Conservation (phyloP, 2,888 invertebrate species). For the Cancer borealis region DNA sequence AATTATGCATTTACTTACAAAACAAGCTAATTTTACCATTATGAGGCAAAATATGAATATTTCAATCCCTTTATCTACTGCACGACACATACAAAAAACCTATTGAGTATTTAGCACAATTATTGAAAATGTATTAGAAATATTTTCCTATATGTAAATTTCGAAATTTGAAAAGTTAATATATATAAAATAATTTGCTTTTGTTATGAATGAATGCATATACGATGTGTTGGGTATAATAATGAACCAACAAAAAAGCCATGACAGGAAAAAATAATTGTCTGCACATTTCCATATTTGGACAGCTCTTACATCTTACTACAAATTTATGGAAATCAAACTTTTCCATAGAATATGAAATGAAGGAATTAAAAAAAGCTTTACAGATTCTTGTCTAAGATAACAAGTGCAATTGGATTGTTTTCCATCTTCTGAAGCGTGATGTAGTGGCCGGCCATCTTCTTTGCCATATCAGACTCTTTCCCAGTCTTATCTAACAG, state of each 20-base stretch:
- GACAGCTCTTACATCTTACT: background rate
- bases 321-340: background rate
- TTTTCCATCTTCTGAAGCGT: constrained; percentile 63
- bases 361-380: background rate
- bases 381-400: constrained; percentile 67
- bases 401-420: constrained; percentile 58
- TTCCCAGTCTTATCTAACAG: background rate
- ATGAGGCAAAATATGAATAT: background rate
- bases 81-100: background rate
- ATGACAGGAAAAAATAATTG: background rate
- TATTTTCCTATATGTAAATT: constrained; percentile 27
- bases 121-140: background rate
- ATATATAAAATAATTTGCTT: constrained; percentile 56
- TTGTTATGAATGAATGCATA: background rate
- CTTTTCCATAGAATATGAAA: background rate
- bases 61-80: background rate
- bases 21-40: background rate
- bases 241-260: constrained; percentile 14
- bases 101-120: background rate
- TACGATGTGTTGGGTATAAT: background rate
- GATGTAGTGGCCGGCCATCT: constrained; percentile 56
- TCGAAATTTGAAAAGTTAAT: constrained; percentile 21
- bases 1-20: background rate
- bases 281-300: too few relatives aligned
- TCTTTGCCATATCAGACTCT: constrained; percentile 20